phyloP scores from a whole-genome alignment of 2,113 vertebrate genomes.

The Bungarus multicinctus region DNA sequence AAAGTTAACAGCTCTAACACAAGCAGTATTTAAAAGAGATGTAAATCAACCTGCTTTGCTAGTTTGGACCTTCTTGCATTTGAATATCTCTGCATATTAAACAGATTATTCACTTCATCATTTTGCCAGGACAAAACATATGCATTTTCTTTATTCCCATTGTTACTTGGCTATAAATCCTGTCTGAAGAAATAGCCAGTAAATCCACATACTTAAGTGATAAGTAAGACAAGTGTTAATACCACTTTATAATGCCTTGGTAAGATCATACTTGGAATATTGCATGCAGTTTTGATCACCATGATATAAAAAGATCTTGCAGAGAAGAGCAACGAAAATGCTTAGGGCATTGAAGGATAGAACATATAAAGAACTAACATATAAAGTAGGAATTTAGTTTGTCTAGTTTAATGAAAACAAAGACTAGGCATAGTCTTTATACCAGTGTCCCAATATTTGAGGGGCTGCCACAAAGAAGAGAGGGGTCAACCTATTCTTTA shows the following conservation, averaged over 20 bases:
- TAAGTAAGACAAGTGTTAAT: neutral
- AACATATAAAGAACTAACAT: neutral
- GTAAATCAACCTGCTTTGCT: conserved; percentile 31
- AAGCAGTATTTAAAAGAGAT: conserved; percentile 7
- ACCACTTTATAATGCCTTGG: neutral
- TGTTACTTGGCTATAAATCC: conserved; percentile 10
- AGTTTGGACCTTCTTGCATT: conserved; percentile 28
- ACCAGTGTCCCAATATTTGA: neutral
- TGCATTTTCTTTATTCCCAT: neutral
- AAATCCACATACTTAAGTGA: conserved; percentile 10
- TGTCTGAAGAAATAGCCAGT: conserved; percentile 14
- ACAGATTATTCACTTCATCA: neutral
- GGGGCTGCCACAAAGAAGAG: neutral
- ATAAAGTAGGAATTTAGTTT: neutral
- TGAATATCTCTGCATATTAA: conserved; percentile 18
- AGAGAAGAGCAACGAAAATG: neutral
- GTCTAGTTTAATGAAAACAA: neutral
- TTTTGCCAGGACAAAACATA: neutral
- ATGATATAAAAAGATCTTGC: neutral
- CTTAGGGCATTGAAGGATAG: neutral
- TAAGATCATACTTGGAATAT: neutral
- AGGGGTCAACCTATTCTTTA: neutral
- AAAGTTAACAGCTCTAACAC: conserved; percentile 11
- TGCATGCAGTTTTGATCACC: neutral
- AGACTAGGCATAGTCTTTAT: neutral